phyloP scores from a whole-genome alignment of 1,140 invertebrate genomes.

The Drosophila saltans region DNA sequence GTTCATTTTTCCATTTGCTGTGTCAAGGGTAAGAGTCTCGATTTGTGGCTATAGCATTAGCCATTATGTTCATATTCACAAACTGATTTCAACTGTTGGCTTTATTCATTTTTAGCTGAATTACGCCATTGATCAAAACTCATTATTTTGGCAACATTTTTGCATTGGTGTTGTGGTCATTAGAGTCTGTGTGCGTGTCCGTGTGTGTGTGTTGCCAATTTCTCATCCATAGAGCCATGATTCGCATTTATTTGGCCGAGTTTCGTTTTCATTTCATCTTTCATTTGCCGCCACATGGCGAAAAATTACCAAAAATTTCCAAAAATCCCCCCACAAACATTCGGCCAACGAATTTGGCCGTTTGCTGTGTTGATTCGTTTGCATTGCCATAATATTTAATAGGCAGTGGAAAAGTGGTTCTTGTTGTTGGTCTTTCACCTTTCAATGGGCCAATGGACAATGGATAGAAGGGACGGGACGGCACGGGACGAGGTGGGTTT shows the following conservation, averaged over 20 bases:
- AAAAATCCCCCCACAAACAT: slow-evolving; percentile 40
- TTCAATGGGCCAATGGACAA: slow-evolving; percentile 17
- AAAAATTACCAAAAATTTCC: slow-evolving; percentile 32
- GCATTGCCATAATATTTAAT: slow-evolving; percentile 74
- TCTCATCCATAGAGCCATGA: background rate
- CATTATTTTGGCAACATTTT: slow-evolving; percentile 31
- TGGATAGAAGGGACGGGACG: background rate
- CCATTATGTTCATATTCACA: too few species aligned
- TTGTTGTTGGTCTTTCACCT: background rate
- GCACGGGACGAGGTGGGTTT: too few species aligned
- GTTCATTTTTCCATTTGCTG: too few species aligned
- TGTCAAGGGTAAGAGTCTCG: too few species aligned
- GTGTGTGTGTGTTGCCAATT: background rate
- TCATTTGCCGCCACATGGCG: slow-evolving; percentile 61
- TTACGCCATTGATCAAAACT: too few species aligned
- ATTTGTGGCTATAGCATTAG: too few species aligned
- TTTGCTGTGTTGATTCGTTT: slow-evolving; percentile 52
- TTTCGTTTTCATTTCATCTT: slow-evolving; percentile 69
- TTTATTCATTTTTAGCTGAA: too few species aligned
- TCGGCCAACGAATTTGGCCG: slow-evolving; percentile 34
- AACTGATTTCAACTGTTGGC: too few species aligned
- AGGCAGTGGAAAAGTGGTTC: slow-evolving; percentile 53
- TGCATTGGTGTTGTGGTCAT: background rate
- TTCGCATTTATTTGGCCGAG: slow-evolving; percentile 13
- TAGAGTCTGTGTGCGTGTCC: background rate